phyloP scores from a whole-genome alignment of 2,888 invertebrate species.

The Noctua comes region DNA sequence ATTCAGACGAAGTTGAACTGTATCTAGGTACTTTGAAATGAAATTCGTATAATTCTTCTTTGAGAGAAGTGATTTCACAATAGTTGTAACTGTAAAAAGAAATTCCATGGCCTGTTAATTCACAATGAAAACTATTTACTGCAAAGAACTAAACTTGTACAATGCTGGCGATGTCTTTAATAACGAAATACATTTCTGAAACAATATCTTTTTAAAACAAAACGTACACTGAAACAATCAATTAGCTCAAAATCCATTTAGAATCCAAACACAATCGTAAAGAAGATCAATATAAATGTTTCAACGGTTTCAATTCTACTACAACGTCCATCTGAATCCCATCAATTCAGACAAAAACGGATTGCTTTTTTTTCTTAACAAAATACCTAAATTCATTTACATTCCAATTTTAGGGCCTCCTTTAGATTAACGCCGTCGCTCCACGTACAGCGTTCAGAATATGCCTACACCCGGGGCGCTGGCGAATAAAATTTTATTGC shows the following conservation, averaged over 20 bases:
- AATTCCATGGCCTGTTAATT: conserved; percentile 31
- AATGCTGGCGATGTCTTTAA: conserved; percentile 7
- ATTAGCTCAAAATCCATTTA: conserved; percentile 16
- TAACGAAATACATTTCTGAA: conserved; percentile 7
- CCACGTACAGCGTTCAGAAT: conserved; percentile 60
- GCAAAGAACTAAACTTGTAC: conserved; percentile 29
- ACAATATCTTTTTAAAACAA: conserved; percentile 12
- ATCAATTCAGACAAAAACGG: conserved; percentile 35
- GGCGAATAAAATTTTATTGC: conserved; percentile 76
- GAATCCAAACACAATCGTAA: conserved; percentile 16
- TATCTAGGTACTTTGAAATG: not conserved
- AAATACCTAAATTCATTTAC: conserved; percentile 64
- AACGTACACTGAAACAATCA: conserved; percentile 16
- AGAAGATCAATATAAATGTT: conserved; percentile 19
- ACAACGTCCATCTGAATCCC: conserved; percentile 8
- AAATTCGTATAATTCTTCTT: not conserved
- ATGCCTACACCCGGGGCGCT: conserved; percentile 64
- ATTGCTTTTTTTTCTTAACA: conserved; percentile 52
- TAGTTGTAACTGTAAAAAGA: conserved; percentile 3
- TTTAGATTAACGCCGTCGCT: conserved; percentile 59
- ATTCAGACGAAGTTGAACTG: not conserved
- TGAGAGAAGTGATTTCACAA: conserved; percentile 7
- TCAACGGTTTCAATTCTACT: conserved; percentile 20
- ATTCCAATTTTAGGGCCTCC: conserved; percentile 56
- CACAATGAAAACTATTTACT: conserved; percentile 11